Base-by-base conservation (phyloP, 2,888 invertebrate genomes). In the Cosmia trapezina region DNA sequence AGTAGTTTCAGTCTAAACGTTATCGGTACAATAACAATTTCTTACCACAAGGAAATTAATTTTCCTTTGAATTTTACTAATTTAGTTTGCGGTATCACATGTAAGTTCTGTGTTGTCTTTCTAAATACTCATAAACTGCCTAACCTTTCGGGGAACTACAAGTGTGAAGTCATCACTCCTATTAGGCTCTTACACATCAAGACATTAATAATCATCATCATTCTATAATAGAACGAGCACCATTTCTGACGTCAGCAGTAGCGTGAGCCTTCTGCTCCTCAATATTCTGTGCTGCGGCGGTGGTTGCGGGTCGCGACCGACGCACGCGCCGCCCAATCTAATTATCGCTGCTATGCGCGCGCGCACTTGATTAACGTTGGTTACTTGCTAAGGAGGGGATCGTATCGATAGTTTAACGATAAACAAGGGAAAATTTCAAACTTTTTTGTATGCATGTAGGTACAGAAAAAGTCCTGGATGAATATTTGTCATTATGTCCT, bases 241-340 rank as follows among this genome's bases (percentile, higher is more conserved):
- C 37, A 3, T 37, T 37, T 37, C 37, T 37, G 37, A 37, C 37
- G 37, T 37, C 37, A 37, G 37, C 37, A 37, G 37, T 37, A 37
- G 4, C 37, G 37, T 37, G 37, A 37, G 37, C 37, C 37, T 81
- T 63, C 70, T 81, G 59, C 11, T 17, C 14, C 6, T 9, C 33
- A 8, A 0, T 61, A 19, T 14, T 17, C 49, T 45, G 14, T 28
- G 17, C 33, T 19, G 22, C 64, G 60, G 53, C 9, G 14, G 6
- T 37, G 59, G 71, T 72, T 76, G 63, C 73, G 76, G 83, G 81
- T 78, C 86, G 86, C 80, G 86, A 86, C 88, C 84, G 78, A 75
- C 87, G 90, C 90, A 89, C 89, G 89, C 88, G 91, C 84, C 87
- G 85, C 81, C 78, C 85, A 87, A 90, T 90, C 89, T 89, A 91